Conservation (phyloP, 2,888 invertebrate genomes). For the Brachypalpus laphriformis region DNA sequence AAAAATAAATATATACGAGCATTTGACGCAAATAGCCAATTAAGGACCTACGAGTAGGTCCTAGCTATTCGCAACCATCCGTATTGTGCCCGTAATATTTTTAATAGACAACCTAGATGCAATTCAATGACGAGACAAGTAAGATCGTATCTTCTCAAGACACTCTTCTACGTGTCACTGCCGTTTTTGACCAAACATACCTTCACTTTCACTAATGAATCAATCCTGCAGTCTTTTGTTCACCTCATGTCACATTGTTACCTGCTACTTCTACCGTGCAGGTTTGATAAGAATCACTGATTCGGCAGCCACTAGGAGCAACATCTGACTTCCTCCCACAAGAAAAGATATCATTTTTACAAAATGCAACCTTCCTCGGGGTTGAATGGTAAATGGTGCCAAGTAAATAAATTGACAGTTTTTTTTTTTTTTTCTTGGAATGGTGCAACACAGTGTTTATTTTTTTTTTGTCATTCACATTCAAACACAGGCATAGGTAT, state of each 20-base stretch:
- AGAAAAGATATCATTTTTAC: slow-evolving; percentile 1
- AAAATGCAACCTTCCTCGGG: not conserved
- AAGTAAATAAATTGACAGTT: slow-evolving; percentile 28
- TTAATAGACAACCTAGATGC: no score
- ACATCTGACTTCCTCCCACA: not conserved
- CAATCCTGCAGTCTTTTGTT: not conserved
- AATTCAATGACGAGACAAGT: no score
- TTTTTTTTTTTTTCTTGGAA: not conserved
- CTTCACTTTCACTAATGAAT: not conserved
- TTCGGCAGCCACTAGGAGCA: not conserved
- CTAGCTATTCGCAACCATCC: no score
- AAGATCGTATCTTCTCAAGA: no score
- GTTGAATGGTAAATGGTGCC: slow-evolving; percentile 4
- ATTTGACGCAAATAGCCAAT: no score
- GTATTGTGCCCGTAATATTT: no score
- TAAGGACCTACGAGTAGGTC: no score
- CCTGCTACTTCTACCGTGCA: slow-evolving; percentile 5
- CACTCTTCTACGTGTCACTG: no score
- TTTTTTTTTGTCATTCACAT: not conserved
- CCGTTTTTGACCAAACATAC: no score
- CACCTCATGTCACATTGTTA: not conserved
- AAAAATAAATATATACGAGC: no score
- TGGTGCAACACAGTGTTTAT: not conserved
- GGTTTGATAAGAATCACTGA: slow-evolving; percentile 1
- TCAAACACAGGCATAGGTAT: slow-evolving; percentile 15